Evolutionary conservation across 1,140 invertebrate genomes (phyloP), one percentile per base, ranked within the genome.

Genomic region (Drosophila santomea): DNA sequence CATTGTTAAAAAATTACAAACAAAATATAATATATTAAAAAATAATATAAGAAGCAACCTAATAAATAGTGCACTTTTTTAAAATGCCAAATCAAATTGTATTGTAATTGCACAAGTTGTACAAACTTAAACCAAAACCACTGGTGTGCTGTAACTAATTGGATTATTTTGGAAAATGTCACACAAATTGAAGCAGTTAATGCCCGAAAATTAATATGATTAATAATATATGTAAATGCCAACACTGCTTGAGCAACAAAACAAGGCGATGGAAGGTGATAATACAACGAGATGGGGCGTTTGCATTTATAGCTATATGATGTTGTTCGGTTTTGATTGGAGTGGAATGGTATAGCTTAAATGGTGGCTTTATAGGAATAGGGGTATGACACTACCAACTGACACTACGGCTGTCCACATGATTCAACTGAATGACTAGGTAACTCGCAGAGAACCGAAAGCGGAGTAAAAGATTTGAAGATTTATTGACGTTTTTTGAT

Each of bases 371-470:
- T 17, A 17, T 36, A 20, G 12, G 8, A 41, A 35, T 62, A 62
- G 54, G 60, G 54, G 17, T 10, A 62, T 62, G 54, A 62, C 60
- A 62, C 60, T 41, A 62, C 60, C 20, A 59, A 20, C 36, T 32
- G 8, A 17, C 11, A 28, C 2, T 38, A 5, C 35, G 11, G 38
- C 58, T 61, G 23, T 28, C 32, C 58, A 28, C 32, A 57, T 41
- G 12, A 61, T 32, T 3, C 20, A 5, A 12, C 14, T n/a, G 2
- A 57, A 57, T 32, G 15, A 7, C 3, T 35, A 12, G 10, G 8
- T 4, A 20, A 55, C 11, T 8, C 14, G n/a, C 0, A 17, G 15
- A 36, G 2, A 35, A 15, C 57, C 6, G 38, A 39, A 39, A 39
- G 38, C 38, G 11, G 7, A 14, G 20, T 14, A 48, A 54, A 7